Conservation (phyloP, 2,888 invertebrate species). For the Linnaemya tessellans region DNA sequence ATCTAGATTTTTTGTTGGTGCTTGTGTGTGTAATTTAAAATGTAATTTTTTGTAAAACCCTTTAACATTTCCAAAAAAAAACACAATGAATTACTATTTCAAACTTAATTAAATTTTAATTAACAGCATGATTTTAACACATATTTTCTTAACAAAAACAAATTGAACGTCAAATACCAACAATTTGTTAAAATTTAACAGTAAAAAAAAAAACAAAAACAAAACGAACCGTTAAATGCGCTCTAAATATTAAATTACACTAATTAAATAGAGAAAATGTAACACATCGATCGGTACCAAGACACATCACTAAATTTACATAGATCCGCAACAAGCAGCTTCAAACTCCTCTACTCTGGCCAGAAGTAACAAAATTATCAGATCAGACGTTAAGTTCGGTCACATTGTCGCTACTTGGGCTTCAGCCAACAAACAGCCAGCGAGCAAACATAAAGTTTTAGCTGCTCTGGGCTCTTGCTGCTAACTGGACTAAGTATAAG, state of each 20-base stretch:
- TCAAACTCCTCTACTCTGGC: background rate
- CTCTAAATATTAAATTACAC: conserved; percentile 82
- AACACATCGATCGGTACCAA: conserved; percentile 74
- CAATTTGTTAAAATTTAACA: conserved; percentile 40
- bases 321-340: conserved; percentile 10
- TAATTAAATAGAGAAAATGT: conserved; percentile 81
- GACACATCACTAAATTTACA: conserved; percentile 19
- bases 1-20: no score
- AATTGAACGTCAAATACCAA: conserved; percentile 8
- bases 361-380: conserved; percentile 33
- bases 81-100: conserved; percentile 24
- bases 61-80: background rate
- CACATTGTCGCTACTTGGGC: conserved; percentile 50
- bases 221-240: conserved; percentile 70
- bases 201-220: conserved; percentile 19
- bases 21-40: background rate
- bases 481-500: background rate
- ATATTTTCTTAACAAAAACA: conserved; percentile 14
- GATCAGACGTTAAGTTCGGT: conserved; percentile 40
- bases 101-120: conserved; percentile 61
- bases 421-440: background rate
- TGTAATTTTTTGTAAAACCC: background rate
- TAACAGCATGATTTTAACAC: conserved; percentile 41
- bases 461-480: background rate
- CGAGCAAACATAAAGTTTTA: background rate